phyloP scores from a whole-genome alignment of 2,888 invertebrate species.

The Acanthosoma haemorrhoidale region DNA sequence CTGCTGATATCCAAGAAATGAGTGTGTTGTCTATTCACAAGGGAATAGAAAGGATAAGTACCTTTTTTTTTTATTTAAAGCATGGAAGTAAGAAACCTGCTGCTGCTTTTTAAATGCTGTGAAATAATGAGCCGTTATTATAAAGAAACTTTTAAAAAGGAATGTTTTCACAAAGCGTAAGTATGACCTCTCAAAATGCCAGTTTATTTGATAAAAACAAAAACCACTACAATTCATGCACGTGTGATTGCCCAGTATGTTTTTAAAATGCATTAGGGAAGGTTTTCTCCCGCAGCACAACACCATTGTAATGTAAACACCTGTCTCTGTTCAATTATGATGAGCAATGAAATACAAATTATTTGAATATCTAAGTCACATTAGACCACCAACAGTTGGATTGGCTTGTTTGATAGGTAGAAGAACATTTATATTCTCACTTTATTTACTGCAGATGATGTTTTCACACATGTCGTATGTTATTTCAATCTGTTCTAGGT shows the following conservation, averaged over 20 bases:
- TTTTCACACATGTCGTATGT: no score
- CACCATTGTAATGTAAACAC: background rate
- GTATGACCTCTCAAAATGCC: constrained; percentile 1
- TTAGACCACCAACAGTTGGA: no score
- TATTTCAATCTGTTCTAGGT: no score
- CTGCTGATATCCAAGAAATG: no score
- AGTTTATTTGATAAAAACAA: background rate
- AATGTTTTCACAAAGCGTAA: background rate
- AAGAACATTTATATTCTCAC: no score
- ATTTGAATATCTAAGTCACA: no score
- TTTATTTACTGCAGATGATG: no score
- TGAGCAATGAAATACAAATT: background rate
- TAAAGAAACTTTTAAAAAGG: background rate
- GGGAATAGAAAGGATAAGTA: no score
- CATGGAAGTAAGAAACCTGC: constrained; percentile 1
- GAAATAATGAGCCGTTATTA: background rate
- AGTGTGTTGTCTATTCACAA: no score
- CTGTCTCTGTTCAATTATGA: background rate
- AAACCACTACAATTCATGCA: no score
- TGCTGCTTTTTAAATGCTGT: constrained; percentile 17
- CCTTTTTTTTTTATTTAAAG: background rate
- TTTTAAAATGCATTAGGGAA: background rate
- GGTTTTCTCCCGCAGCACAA: background rate
- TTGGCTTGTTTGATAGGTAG: no score
- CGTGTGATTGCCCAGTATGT: background rate